phyloP scores from a whole-genome alignment of 2,888 invertebrate species.

The Brachypalpus laphriformis region DNA sequence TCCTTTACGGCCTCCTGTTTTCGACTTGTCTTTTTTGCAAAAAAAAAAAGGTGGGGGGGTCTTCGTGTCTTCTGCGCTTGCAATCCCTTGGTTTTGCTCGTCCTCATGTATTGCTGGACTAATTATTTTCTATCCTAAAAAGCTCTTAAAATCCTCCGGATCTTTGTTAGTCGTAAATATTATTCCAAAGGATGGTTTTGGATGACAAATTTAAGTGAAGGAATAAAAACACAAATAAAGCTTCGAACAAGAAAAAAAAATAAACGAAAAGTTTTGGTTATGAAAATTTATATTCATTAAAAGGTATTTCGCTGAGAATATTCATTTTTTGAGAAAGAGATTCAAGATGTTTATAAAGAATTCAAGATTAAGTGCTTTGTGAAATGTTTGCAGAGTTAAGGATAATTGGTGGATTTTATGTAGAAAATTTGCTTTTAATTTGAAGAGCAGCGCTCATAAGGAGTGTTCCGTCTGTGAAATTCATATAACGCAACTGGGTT shows the following conservation, averaged over 20 bases:
- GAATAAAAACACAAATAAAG: constrained; percentile 2
- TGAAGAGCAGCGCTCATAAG: not conserved
- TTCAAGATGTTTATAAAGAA: constrained; percentile 17
- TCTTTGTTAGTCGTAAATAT: constrained; percentile 25
- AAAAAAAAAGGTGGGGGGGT: not conserved
- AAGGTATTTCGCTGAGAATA: constrained; percentile 1
- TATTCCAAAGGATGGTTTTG: constrained; percentile 12
- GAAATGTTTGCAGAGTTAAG: constrained; percentile 4
- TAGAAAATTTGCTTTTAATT: not conserved
- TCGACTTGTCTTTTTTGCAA: not conserved
- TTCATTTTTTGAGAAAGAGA: not conserved
- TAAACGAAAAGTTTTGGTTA: constrained; percentile 30
- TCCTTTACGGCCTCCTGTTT: not conserved
- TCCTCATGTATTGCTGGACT: constrained; percentile 27
- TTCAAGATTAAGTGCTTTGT: constrained; percentile 25
- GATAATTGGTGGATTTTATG: constrained; percentile 9
- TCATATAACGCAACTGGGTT: not conserved
- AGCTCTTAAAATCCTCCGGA: constrained; percentile 4
- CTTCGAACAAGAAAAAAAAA: too few relatives aligned
- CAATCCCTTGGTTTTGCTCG: not conserved
- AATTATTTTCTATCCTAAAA: constrained; percentile 52
- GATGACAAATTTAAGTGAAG: constrained; percentile 43
- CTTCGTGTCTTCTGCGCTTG: constrained; percentile 1
- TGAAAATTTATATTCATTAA: constrained; percentile 36
- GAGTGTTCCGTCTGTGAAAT: not conserved